Evolutionary conservation across 2,888 invertebrate species (phyloP).

Genomic region (Eupithecia vulgata): DNA sequence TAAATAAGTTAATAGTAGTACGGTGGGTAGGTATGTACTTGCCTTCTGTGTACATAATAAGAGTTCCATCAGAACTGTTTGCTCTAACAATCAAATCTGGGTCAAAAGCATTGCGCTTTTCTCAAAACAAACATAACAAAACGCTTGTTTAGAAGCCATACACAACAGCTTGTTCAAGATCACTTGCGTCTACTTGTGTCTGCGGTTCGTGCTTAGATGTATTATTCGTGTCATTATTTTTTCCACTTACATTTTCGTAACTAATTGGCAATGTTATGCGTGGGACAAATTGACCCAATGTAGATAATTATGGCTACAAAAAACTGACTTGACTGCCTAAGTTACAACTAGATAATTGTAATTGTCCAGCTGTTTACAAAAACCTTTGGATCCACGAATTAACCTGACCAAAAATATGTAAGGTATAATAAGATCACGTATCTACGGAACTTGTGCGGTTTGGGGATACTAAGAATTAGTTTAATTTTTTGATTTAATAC

Average conservation of each 20-base stretch:
- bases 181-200: neutral
- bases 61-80: neutral
- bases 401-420: neutral
- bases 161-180: neutral
- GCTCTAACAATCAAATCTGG: neutral
- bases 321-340: neutral
- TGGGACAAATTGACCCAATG: neutral
- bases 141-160: neutral
- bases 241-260: neutral
- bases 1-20: no score
- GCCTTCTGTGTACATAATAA: neutral
- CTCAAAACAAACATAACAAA: neutral
- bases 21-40: no score
- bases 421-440: neutral
- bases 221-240: neutral
- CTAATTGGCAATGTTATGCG: constrained; percentile 21
- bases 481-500: neutral
- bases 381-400: neutral
- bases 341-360: neutral
- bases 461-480: neutral
- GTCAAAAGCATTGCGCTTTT: neutral
- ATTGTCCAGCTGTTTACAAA: constrained; percentile 4
- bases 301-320: constrained; percentile 12
- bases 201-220: neutral
- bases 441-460: neutral